These are phyloP conservation scores for Tiliqua scincoides DNA, from an alignment of 2,113 vertebrate genomes.

Conservation along the genomic window DNA sequence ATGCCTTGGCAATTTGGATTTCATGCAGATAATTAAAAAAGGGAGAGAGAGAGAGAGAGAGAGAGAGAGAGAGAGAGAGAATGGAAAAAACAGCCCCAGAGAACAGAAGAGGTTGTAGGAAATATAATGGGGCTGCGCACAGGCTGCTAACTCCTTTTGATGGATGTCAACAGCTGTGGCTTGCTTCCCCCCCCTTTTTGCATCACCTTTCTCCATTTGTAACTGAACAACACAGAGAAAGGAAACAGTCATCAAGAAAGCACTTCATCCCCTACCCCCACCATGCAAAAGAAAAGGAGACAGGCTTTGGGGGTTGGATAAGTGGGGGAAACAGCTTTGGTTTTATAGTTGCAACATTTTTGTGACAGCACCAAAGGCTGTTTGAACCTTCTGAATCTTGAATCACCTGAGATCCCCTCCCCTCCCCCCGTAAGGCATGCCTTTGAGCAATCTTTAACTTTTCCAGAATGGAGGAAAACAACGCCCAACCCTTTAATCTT, in stretches of 20 bases:
- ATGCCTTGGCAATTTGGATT: conserved; percentile 75
- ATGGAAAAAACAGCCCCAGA: no score
- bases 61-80: no score
- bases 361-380: not conserved
- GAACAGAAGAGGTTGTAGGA: conserved; percentile 9
- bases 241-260: not conserved
- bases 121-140: not conserved
- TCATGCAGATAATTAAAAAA: conserved; percentile 77
- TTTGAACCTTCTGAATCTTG: not conserved
- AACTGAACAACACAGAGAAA: conserved; percentile 16
- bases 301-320: not conserved
- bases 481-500: not conserved
- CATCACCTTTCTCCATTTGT: conserved; percentile 33
- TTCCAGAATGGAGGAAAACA: no score
- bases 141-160: not conserved
- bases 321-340: not conserved
- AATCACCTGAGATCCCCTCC: not conserved
- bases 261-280: not conserved
- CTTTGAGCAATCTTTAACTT: not conserved
- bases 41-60: not conserved
- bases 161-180: conserved; percentile 18
- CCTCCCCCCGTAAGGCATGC: not conserved
- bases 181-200: not conserved
- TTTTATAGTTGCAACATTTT: not conserved
- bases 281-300: not conserved